Evolutionary conservation across 2,888 invertebrate genomes (phyloP).

Genomic region (Pyrocoelia pectoralis): DNA sequence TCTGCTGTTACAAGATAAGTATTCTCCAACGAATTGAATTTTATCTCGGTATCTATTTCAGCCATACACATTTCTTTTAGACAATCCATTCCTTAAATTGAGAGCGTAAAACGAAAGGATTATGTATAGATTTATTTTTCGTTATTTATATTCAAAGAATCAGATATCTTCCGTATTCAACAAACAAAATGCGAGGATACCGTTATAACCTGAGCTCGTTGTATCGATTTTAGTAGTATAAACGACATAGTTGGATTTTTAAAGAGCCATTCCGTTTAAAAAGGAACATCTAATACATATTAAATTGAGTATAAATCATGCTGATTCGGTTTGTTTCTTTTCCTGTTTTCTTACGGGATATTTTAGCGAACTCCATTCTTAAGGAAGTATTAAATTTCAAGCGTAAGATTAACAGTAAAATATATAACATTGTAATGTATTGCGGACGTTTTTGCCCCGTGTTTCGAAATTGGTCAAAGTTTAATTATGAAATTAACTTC

Average conservation of each 20-base stretch:
- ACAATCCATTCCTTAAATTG: background rate
- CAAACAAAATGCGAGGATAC: slow-evolving; percentile 17
- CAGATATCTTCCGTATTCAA: slow-evolving; percentile 16
- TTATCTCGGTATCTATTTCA: background rate
- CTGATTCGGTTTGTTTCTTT: slow-evolving; percentile 29
- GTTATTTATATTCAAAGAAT: slow-evolving; percentile 20
- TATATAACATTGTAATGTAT: slow-evolving; percentile 25
- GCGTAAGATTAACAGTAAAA: slow-evolving; percentile 22
- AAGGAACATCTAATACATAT: slow-evolving; percentile 35
- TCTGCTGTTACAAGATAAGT: background rate
- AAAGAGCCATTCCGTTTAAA: slow-evolving; percentile 31
- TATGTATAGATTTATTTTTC: slow-evolving; percentile 14
- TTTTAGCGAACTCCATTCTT: slow-evolving; percentile 19
- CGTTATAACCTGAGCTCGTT: slow-evolving; percentile 21
- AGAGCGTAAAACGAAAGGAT: slow-evolving; percentile 10
- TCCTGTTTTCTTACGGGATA: slow-evolving; percentile 31
- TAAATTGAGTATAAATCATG: slow-evolving; percentile 35
- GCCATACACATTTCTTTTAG: background rate
- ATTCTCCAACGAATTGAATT: background rate
- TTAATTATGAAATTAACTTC: slow-evolving; percentile 28
- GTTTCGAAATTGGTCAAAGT: slow-evolving; percentile 3
- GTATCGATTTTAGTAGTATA: slow-evolving; percentile 33
- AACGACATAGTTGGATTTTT: slow-evolving; percentile 31
- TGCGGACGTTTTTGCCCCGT: slow-evolving; percentile 6
- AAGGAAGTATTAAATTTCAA: slow-evolving; percentile 21